These are phyloP conservation scores for Acanthisitta chloris DNA, from an alignment of 2,113 vertebrate species.

Conservation along the genomic window DNA sequence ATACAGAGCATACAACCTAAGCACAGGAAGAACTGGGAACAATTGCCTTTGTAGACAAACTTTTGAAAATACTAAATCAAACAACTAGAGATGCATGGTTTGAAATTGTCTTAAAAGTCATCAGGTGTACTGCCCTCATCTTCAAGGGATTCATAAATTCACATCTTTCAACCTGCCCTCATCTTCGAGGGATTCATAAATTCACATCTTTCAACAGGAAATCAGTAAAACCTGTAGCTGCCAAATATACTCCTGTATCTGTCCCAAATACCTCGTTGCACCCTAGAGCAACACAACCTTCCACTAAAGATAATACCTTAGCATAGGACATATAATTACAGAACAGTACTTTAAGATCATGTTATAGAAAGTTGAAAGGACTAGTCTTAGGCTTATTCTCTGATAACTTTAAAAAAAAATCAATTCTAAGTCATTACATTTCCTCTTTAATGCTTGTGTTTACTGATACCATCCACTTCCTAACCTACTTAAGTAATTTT, in stretches of 20 bases:
- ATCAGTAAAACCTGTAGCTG: background rate
- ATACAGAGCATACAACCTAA: background rate
- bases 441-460: background rate
- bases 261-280: background rate
- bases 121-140: background rate
- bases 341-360: background rate
- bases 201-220: background rate
- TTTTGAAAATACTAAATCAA: background rate
- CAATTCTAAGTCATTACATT: background rate
- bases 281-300: background rate
- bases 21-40: background rate
- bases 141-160: background rate
- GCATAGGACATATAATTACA: background rate
- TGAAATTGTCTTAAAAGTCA: background rate
- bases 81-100: background rate
- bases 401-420: background rate
- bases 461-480: background rate
- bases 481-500: background rate
- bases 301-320: background rate
- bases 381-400: background rate
- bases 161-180: too few species aligned
- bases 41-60: background rate
- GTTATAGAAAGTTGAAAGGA: background rate
- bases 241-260: background rate
- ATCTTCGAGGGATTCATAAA: background rate